Base-by-base conservation (phyloP, 1,140 invertebrate species). In the Venturia canescens region DNA sequence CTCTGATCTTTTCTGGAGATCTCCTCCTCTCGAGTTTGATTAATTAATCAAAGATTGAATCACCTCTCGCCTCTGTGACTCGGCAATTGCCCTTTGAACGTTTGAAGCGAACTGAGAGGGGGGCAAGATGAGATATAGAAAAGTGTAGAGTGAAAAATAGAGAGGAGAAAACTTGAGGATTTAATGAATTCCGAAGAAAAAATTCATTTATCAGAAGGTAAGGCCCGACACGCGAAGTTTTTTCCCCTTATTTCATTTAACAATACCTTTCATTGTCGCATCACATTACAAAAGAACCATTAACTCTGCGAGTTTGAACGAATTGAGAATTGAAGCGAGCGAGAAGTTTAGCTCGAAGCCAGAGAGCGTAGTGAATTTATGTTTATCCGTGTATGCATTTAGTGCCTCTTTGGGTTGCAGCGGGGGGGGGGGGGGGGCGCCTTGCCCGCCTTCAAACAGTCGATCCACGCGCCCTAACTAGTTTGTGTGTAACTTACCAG, bases 401-500 rank as follows among this genome's bases (percentile, higher is more conserved):
- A n/a, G 29, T 31, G 13, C 5, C 15, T 69, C 29, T 69, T 29
- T 29, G 13, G 27, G 27, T 69, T 74, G 71, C 38, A 74, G 1
- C 38, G 21, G n/a, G n/a, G n/a, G n/a, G n/a, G n/a, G n/a, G n/a
- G n/a, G n/a, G n/a, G n/a, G n/a, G 13, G 34, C 16, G 38, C 71
- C 38, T 23, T 21, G 15, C 27, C 23, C 38, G 29, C 44, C 44
- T 72, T 21, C 70, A 48, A 38, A 66, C 13, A 77, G 29, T 48
- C 29, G 57, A 29, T 21, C 29, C 1, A 57, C 57, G 34, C 31
- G 57, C 27, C 57, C 53, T 53, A 16, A n/a, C 57, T 57, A 29
- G 75, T 63, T 77, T 77, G 82, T 83, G 84, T 84, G 82, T 86
- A 86, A 88, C 82, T 87, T 84, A 77, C 79, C 48, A 83, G 80